Evolutionary conservation across 1,140 invertebrate species (phyloP), one percentile per base, ranked within the genome.

Genomic region (Heliothis subflexa): DNA sequence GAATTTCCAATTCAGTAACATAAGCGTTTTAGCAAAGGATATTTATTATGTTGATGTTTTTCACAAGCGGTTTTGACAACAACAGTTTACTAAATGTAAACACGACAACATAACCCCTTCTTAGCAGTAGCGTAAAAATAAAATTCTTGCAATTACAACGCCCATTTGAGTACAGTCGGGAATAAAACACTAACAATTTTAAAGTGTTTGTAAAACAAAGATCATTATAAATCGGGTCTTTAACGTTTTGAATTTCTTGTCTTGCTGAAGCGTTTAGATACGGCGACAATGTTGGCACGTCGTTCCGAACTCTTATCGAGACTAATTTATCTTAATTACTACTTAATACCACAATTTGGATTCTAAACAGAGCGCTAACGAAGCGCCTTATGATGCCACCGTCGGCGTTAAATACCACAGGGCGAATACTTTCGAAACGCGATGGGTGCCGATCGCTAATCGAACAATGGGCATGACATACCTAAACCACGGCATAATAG

Each of bases 271-370:
- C 47, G 3, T 77, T 77, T 86, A 79, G 83, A 80, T 77, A 78
- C 80, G 79, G 86, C 85, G 85, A 86, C 85, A 86, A 80, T 86
- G 85, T 87, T 85, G 86, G 83, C 89, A 93, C 88, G 88, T 91
- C 85, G 87, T 88, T 87, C 78, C 28, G 57, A 87, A 88, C 80
- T 89, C 87, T 91, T 94, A 94, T 94, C 91, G 78, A 49, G 80
- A 76, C 87, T 91, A 93, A 85, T 94, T 94, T 89, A 94, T 94
- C 93, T 93, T 94, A 94, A 94, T 94, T 92, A 93, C 86, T 78
- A 87, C 78, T 88, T 91, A 93, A 93, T 90, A 85, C 87, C 81
- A 84, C 86, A 86, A 91, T 93, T 94, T 91, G 89, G 89, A 93
- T 93, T 93, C 93, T 86, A 86, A 88, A 83, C 78, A 86, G 78